phyloP scores from a whole-genome alignment of 2,797 vertebrate genomes.

The Acanthopagrus latus region DNA sequence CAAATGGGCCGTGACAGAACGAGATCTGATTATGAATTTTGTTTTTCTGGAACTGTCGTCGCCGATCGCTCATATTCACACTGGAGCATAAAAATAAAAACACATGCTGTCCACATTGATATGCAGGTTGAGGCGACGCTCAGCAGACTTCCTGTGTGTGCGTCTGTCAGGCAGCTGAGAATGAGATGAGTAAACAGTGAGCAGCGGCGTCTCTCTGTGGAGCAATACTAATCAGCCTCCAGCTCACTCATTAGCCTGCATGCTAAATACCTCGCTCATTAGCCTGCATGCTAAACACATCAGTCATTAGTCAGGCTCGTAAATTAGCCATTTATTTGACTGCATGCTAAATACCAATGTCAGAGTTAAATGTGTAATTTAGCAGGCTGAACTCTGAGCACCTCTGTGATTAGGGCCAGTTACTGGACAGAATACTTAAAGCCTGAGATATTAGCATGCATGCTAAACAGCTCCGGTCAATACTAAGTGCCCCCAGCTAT shows the following conservation, averaged over 20 bases:
- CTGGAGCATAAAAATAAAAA: neutral
- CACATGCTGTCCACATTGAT: constrained; percentile 19
- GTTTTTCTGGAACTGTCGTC: neutral
- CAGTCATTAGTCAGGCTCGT: constrained; percentile 75
- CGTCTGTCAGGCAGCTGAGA: constrained; percentile 53
- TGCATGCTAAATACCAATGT: constrained; percentile 70
- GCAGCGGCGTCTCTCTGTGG: constrained; percentile 73
- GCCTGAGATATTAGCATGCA: constrained; percentile 59
- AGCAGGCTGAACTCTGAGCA: constrained; percentile 60
- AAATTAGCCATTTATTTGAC: constrained; percentile 77
- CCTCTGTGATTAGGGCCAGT: constrained; percentile 61
- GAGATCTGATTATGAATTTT: constrained; percentile 14
- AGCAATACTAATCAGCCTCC: constrained; percentile 77
- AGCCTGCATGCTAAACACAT: constrained; percentile 76
- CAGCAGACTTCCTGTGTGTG: neutral
- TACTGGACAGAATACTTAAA: constrained; percentile 56
- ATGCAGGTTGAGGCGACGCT: neutral
- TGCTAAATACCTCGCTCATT: constrained; percentile 74
- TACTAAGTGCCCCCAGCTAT: constrained; percentile 55
- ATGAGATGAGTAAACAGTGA: constrained; percentile 79
- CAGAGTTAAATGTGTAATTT: constrained; percentile 69
- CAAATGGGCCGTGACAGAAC: constrained; percentile 7
- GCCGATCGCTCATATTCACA: neutral
- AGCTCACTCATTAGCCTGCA: constrained; percentile 70
- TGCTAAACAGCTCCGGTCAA: constrained; percentile 52